Evolutionary conservation across 1,140 invertebrate genomes (phyloP), one percentile per base, ranked within the genome.

Genomic region (Calycopis cecrops): DNA sequence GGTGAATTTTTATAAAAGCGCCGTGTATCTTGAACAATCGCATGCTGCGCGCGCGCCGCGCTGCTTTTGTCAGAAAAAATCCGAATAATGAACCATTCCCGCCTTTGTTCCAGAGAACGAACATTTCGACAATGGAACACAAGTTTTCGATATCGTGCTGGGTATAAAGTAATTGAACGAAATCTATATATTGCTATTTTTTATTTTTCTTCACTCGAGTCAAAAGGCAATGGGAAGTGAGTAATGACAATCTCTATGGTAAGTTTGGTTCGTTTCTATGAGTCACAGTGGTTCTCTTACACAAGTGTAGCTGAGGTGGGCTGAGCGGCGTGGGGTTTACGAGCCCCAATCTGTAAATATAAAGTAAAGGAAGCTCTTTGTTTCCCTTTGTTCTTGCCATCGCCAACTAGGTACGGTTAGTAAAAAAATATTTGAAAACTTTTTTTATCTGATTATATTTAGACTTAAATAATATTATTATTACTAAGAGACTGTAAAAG

Each of bases 41-140:
- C 81, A 81, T 71, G 79, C 79, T 84, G 82, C 71, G 82, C 78
- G 73, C 70, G 73, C 78, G 74, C 71, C 69, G 72, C 67, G 73
- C 67, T 69, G 54, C 69, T 61, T 73, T 83, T 76, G 81, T 61
- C 68, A 67, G 67, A 68, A 85, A 75, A 69, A 74, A 71, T 66
- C 67, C 67, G 76, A 79, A 85, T 80, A 85, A 85, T 76, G 66
- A 65, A 72, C 59, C 73, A 74, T 85, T 79, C 67, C 72, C 68
- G 68, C 67, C 71, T 74, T 83, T 79, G 67, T 77, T 56, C 63
- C 63, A 81, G 72, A 75, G 76, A 81, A 84, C 69, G 67, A 71
- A 77, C 72, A 68, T 80, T 81, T 79, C 67, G 66, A 63, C 80
- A 82, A 84, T 82, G 70, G 69, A 52, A 67, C 67, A 69, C 67